Conservation (phyloP, 2,888 invertebrate genomes). For the Melinaea marsaeus region DNA sequence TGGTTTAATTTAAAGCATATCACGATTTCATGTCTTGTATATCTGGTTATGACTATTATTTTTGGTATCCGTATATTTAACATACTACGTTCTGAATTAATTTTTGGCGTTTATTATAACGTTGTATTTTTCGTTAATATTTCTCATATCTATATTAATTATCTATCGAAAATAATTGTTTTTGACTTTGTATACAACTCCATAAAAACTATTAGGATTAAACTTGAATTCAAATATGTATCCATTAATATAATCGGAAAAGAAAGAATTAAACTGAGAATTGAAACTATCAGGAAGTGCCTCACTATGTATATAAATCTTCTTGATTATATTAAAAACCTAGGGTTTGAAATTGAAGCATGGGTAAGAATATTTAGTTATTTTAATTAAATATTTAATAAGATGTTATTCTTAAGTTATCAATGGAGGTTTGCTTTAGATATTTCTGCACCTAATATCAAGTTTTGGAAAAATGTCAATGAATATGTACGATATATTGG, state of each 20-base stretch:
- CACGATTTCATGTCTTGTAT: too few relatives aligned
- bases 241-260: slow-evolving; percentile 11
- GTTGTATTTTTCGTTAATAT: neutral
- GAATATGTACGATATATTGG: too few relatives aligned
- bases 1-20: too few relatives aligned
- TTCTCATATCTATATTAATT: neutral
- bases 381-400: neutral
- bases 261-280: neutral
- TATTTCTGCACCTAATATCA: too few relatives aligned
- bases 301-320: neutral
- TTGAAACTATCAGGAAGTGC: slow-evolving; percentile 9
- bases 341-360: slow-evolving; percentile 8
- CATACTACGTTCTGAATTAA: too few relatives aligned
- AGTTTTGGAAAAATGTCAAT: too few relatives aligned
- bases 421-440: too few relatives aligned
- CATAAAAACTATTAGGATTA: slow-evolving; percentile 10
- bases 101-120: too few relatives aligned
- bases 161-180: slow-evolving; percentile 9
- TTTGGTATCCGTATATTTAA: too few relatives aligned
- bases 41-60: too few relatives aligned
- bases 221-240: slow-evolving; percentile 9
- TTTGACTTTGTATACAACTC: slow-evolving; percentile 9
- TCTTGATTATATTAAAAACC: slow-evolving; percentile 9
- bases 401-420: too few relatives aligned
- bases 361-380: slow-evolving; percentile 8